phyloP scores from a whole-genome alignment of 1,140 invertebrate species.

The Nephila pilipes region DNA sequence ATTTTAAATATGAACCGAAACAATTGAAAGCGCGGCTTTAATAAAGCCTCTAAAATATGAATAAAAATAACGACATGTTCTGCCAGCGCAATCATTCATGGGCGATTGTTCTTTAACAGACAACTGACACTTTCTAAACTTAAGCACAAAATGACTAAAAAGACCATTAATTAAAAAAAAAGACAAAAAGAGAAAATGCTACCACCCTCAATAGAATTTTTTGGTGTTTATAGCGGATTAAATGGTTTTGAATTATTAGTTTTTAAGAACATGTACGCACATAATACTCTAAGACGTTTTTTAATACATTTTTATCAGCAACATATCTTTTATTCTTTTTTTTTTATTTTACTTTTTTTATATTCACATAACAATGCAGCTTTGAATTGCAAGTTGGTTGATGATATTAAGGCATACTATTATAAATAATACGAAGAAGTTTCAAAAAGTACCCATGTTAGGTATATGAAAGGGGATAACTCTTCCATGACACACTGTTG shows the following conservation, averaged over 20 bases:
- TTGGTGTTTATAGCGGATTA: constrained; percentile 2
- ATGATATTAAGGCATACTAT: no score
- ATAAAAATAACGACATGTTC: constrained; percentile 41
- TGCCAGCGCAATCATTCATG: neutral
- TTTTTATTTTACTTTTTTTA: no score
- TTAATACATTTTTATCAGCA: neutral
- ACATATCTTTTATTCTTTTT: neutral
- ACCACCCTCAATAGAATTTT: neutral
- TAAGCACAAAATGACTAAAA: constrained; percentile 16
- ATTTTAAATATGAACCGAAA: neutral
- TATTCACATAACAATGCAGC: no score
- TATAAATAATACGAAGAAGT: no score
- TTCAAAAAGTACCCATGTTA: no score
- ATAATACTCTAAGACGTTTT: neutral
- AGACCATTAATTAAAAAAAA: constrained; percentile 13
- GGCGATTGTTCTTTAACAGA: neutral
- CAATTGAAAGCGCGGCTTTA: neutral
- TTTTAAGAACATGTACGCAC: neutral
- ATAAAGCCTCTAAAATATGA: constrained; percentile 28
- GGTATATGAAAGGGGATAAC: no score
- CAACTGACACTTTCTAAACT: constrained; percentile 5
- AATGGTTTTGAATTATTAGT: constrained; percentile 15
- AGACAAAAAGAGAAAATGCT: neutral
- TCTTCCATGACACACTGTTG: no score
- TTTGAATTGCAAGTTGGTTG: no score